Conservation (phyloP, 2,888 invertebrate species). For the Nomada lathburiana region DNA sequence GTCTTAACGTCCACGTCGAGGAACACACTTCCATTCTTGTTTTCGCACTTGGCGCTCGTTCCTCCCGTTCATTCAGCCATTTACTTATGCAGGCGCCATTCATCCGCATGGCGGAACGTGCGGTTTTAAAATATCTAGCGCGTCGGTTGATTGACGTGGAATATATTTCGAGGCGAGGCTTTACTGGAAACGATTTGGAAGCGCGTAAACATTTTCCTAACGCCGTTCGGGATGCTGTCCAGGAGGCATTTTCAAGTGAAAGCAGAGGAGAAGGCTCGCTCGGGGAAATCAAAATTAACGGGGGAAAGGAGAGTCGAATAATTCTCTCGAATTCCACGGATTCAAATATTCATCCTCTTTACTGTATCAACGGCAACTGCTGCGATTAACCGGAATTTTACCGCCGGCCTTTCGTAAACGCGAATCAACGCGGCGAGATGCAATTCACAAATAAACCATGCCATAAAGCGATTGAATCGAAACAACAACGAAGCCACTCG, state of each 20-base stretch:
- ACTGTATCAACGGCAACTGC: no score
- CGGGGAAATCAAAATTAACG: neutral
- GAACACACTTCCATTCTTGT: conserved; percentile 46
- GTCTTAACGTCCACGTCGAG: neutral
- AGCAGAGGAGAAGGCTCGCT: neutral
- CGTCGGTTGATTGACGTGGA: conserved; percentile 29
- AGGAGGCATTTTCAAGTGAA: neutral
- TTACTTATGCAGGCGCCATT: conserved; percentile 53
- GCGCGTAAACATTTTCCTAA: neutral
- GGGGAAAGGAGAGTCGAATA: no score
- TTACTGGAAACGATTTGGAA: neutral
- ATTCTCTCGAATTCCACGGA: no score
- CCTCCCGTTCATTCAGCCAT: conserved; percentile 49
- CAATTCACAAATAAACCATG: no score
- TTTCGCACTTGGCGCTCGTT: conserved; percentile 46
- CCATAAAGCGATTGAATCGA: no score
- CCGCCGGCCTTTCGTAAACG: no score
- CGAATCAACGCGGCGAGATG: no score
- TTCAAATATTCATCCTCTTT: no score
- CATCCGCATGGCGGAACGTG: conserved; percentile 17
- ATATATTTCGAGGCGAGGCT: conserved; percentile 9
- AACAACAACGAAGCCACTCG: no score
- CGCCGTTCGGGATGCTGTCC: neutral
- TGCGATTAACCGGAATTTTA: no score
- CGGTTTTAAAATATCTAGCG: conserved; percentile 37